Percentiles rank a stretch among this genome's conserved stretches.
These are phyloP conservation scores for Papilio machaon DNA, from an alignment of 1,140 invertebrate genomes.

Conservation along the genomic window DNA sequence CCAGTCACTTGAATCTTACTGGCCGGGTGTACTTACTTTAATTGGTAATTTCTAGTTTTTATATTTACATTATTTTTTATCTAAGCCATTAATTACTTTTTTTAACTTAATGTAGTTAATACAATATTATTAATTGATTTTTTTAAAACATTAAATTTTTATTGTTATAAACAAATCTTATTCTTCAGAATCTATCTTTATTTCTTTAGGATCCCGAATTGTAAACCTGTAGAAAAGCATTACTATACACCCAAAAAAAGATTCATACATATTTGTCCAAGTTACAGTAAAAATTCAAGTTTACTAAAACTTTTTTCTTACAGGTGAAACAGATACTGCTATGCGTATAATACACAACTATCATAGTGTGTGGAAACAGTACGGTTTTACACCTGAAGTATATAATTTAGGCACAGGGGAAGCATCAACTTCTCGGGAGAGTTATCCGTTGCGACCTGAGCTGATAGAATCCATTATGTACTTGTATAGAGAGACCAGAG, in stretches of 20 bases:
- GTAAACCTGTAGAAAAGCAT: too few species aligned
- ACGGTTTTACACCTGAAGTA: conserved; percentile 98
- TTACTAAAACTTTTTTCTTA: conserved; percentile 46
- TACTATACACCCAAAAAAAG: too few species aligned
- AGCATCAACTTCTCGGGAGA: conserved; percentile 92
- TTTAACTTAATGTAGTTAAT: too few species aligned
- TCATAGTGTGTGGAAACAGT: conserved; percentile 97
- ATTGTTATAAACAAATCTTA: too few species aligned
- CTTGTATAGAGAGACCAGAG: conserved; percentile 95
- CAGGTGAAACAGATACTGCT: conserved; percentile 94
- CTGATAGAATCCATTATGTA: conserved; percentile 99
- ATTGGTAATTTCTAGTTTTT: conserved; percentile 84
- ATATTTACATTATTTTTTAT: not conserved
- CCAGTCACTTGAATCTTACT: conserved; percentile 98
- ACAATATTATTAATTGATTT: too few species aligned
- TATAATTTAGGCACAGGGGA: conserved; percentile 96
- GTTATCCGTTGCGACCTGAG: conserved; percentile 98
- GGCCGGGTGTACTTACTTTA: conserved; percentile 97
- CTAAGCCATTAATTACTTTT: too few species aligned
- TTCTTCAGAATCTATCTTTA: too few species aligned
- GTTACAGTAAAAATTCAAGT: too few species aligned
- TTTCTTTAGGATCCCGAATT: too few species aligned
- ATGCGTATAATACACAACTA: conserved; percentile 98
- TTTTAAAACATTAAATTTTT: too few species aligned
- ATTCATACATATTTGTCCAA: too few species aligned